A percentile compares a stretch with the other conserved stretches of the same genome.
These are phyloP conservation scores for Callipepla californica DNA, from an alignment of 2,113 vertebrate genomes.

Conservation along the genomic window DNA sequence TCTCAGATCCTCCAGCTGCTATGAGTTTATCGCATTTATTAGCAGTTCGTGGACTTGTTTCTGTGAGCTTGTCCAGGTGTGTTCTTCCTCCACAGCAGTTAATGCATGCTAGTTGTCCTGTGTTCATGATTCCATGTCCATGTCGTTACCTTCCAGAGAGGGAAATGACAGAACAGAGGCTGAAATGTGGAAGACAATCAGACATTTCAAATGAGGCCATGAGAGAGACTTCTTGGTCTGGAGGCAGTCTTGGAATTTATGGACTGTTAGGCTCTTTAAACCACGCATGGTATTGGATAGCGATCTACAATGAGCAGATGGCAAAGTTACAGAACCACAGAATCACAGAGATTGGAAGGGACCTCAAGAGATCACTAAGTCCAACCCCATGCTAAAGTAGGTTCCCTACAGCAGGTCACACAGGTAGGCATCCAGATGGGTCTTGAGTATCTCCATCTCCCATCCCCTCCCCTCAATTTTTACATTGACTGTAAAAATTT, in stretches of 20 bases:
- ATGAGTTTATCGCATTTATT: neutral
- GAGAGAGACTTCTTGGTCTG: neutral
- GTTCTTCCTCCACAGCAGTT: neutral
- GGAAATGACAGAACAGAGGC: neutral
- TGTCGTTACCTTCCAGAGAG: neutral
- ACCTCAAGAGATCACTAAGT: too few species aligned
- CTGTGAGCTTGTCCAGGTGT: neutral
- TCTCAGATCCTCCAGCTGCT: neutral
- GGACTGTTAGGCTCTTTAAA: neutral
- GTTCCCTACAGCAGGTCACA: too few species aligned
- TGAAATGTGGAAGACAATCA: neutral
- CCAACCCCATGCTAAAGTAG: too few species aligned
- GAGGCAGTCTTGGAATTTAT: neutral
- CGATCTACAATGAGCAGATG: fast-evolving
- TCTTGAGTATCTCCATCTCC: too few species aligned
- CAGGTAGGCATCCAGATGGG: too few species aligned
- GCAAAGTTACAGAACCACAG: neutral
- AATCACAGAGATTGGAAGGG: too few species aligned
- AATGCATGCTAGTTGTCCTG: neutral
- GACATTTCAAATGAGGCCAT: neutral
- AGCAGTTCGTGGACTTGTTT: neutral
- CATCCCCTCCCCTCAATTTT: too few species aligned
- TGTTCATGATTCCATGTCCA: neutral
- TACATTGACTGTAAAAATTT: neutral
- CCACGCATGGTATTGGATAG: fast-evolving